These are phyloP conservation scores for Dromaius novaehollandiae DNA, from an alignment of 2,113 vertebrate species.

Conservation along the genomic window DNA sequence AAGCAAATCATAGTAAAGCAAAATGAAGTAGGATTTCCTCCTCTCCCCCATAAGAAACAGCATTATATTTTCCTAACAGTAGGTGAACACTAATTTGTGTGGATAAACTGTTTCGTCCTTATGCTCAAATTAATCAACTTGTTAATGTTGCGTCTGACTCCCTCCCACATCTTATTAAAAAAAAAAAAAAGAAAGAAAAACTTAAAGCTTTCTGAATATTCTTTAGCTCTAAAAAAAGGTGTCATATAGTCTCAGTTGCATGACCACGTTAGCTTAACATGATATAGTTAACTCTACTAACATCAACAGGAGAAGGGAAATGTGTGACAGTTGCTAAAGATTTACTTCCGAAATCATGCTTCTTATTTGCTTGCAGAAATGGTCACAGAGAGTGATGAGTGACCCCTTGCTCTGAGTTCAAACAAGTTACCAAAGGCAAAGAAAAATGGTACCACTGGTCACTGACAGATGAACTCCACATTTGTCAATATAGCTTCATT, in stretches of 20 bases:
- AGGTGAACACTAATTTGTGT: neutral
- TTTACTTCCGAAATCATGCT: conserved; percentile 68
- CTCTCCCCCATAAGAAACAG: neutral
- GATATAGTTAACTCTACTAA: neutral
- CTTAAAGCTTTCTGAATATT: neutral
- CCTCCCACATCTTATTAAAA: neutral
- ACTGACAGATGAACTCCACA: conserved; percentile 67
- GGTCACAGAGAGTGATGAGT: conserved; percentile 68
- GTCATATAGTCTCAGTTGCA: neutral
- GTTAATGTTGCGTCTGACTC: neutral
- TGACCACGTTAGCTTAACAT: neutral
- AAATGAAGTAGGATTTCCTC: neutral
- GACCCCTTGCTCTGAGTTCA: conserved; percentile 70
- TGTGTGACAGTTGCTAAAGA: conserved; percentile 64
- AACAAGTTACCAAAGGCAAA: conserved; percentile 70
- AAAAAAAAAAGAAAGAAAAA: neutral
- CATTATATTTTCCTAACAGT: neutral
- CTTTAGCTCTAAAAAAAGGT: neutral
- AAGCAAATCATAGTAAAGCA: neutral
- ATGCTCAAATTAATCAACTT: neutral
- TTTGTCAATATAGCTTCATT: conserved; percentile 20
- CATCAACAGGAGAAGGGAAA: neutral
- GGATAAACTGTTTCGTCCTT: neutral
- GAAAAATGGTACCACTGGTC: conserved; percentile 67
- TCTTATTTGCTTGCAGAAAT: conserved; percentile 64